Conservation (phyloP, 2,797 vertebrate species). For the Peromyscus eremicus region DNA sequence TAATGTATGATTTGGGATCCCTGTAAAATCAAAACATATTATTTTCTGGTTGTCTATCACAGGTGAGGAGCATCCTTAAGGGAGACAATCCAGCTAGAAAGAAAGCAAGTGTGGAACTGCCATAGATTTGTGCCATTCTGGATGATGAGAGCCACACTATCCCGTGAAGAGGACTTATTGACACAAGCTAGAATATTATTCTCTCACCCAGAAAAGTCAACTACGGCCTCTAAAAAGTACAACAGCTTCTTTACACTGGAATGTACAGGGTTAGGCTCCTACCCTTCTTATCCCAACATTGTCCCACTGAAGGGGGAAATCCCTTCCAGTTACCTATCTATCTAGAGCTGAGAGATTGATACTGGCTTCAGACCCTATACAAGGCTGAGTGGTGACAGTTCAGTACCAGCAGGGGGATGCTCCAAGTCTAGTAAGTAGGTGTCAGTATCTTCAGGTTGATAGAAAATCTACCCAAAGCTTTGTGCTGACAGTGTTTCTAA, state of each 20-base stretch:
- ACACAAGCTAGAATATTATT: not conserved
- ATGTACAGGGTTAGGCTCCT: rapidly evolving
- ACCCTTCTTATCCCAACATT: rapidly evolving
- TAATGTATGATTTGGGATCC: not conserved
- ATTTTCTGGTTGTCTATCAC: not conserved
- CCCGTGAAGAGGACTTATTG: not conserved
- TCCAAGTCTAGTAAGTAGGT: no score
- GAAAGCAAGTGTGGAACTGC: rapidly evolving
- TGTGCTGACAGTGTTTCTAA: not conserved
- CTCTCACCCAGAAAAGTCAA: constrained; percentile 24
- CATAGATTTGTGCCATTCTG: not conserved
- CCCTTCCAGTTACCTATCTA: not conserved
- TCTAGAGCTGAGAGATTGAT: not conserved
- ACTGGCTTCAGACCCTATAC: no score
- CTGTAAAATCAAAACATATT: not conserved
- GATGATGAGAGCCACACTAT: rapidly evolving
- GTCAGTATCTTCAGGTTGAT: not conserved
- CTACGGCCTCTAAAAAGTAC: not conserved
- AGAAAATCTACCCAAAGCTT: not conserved
- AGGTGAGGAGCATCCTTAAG: not conserved
- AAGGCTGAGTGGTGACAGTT: no score
- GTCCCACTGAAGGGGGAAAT: not conserved
- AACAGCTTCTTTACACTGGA: not conserved
- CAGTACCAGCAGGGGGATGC: rapidly evolving
- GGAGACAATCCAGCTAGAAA: not conserved